Conservation (phyloP, 2,113 vertebrate species). For the Zosterops lateralis region DNA sequence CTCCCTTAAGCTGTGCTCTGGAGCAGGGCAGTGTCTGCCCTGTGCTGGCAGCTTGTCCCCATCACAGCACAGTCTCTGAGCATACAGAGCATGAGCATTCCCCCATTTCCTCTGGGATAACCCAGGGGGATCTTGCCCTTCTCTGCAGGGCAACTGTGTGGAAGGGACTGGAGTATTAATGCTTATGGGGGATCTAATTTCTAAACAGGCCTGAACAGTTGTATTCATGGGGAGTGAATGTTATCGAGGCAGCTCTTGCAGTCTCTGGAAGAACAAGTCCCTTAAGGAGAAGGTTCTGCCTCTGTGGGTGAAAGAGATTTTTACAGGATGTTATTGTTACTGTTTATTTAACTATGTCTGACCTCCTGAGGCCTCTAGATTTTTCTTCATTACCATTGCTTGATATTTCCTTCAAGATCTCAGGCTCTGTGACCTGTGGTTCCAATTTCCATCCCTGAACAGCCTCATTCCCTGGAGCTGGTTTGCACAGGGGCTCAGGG, state of each 20-base stretch:
- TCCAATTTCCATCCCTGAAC: neutral
- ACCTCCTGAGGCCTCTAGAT: constrained; percentile 1
- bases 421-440: neutral
- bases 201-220: neutral
- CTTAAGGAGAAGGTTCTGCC: neutral
- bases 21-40: neutral
- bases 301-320: constrained; percentile 6
- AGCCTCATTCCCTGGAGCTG: neutral
- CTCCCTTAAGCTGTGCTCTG: neutral
- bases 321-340: neutral
- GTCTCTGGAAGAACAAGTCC: neutral
- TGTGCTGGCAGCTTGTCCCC: neutral
- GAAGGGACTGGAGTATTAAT: neutral
- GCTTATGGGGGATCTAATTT: neutral
- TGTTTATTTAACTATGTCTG: constrained; percentile 38
- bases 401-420: constrained; percentile 2
- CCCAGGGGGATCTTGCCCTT: neutral
- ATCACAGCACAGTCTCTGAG: neutral
- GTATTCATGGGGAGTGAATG: neutral
- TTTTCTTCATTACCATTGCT: constrained; percentile 12
- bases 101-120: neutral
- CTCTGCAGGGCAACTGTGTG: neutral
- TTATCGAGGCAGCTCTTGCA: neutral
- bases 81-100: neutral
- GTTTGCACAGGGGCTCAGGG: accelerated